A percentile compares a stretch with the other conserved stretches of the same genome.
These are phyloP conservation scores for Gyrodactylus bullatarudis DNA, from an alignment of 1,140 invertebrate species.

Conservation along the genomic window DNA sequence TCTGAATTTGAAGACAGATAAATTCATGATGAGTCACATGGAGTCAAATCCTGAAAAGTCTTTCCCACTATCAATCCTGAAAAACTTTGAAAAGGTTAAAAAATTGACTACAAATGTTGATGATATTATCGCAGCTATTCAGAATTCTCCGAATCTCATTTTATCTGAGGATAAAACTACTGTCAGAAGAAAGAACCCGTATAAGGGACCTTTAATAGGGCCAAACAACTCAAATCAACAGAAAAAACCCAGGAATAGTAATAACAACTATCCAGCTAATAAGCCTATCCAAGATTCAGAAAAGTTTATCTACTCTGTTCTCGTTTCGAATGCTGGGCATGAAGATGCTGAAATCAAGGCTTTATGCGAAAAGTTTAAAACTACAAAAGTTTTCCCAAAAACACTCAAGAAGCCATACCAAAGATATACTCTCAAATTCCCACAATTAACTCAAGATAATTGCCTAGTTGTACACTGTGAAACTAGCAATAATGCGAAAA, in stretches of 20 bases:
- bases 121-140: background rate
- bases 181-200: background rate
- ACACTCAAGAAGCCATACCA: background rate
- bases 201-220: too few species aligned
- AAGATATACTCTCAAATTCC: background rate
- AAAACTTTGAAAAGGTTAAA: background rate
- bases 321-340: background rate
- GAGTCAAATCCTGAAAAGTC: background rate
- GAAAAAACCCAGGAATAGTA: background rate
- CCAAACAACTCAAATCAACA: background rate
- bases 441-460: background rate
- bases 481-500: background rate
- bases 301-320: background rate
- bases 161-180: background rate
- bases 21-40: background rate
- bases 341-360: background rate
- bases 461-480: background rate
- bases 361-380: background rate
- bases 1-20: background rate
- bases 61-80: background rate
- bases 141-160: background rate
- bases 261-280: background rate
- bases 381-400: background rate
- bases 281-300: background rate
- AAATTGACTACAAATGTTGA: background rate